Percentiles rank a stretch among this genome's conserved stretches.
Evolutionary conservation across 2,797 vertebrate species (phyloP).

Genomic region (Phoxinus dragarum): DNA sequence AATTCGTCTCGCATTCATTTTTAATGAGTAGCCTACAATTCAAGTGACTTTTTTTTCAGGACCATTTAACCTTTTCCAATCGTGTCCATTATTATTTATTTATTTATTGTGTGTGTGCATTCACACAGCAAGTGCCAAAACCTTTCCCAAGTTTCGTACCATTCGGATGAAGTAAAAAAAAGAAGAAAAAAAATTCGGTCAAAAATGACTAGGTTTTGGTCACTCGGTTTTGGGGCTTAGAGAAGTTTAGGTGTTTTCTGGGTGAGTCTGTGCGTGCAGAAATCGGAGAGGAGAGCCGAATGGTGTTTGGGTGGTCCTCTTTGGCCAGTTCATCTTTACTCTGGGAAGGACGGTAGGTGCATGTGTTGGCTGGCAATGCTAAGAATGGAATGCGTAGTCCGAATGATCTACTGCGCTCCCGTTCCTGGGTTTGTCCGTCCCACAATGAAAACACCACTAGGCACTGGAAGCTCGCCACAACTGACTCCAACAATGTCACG

Average conservation of each 20-base stretch:
- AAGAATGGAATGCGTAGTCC: conserved; percentile 64
- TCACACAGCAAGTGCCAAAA: neutral
- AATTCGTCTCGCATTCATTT: too few species aligned
- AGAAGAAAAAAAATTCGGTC: too few species aligned
- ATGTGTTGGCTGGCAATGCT: conserved; percentile 64
- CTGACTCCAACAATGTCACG: conserved; percentile 44
- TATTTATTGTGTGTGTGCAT: too few species aligned
- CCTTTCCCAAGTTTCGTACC: too few species aligned
- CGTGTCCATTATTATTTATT: too few species aligned
- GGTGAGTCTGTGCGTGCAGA: neutral
- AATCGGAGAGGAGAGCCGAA: neutral
- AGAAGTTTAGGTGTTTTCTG: neutral
- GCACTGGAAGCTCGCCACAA: conserved; percentile 47
- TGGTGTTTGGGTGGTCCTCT: conserved; percentile 59
- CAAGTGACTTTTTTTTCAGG: too few species aligned
- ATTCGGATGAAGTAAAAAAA: too few species aligned
- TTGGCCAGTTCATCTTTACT: conserved; percentile 54
- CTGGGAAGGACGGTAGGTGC: conserved; percentile 56
- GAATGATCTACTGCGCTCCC: conserved; percentile 59
- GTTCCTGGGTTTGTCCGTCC: conserved; percentile 63
- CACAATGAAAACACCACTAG: conserved; percentile 60
- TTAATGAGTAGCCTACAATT: too few species aligned
- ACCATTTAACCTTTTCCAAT: too few species aligned
- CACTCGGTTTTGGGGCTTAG: neutral
- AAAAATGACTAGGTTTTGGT: too few species aligned